Conservation (phyloP, 2,888 invertebrate genomes). For the Mesorhabditis sp. region DNA sequence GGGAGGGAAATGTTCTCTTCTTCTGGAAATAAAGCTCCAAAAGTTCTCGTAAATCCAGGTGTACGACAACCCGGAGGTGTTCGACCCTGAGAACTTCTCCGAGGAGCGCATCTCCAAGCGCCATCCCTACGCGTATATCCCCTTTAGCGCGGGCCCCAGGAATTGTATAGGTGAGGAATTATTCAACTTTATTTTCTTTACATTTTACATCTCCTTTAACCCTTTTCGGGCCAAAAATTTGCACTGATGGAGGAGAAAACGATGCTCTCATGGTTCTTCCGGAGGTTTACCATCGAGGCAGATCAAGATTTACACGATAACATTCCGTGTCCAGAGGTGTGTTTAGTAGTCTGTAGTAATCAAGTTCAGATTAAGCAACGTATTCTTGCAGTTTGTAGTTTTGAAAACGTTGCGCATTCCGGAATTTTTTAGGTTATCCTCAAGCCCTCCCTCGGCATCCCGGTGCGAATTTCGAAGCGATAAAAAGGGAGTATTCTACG, state of each 20-base stretch:
- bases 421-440: slow-evolving; percentile 23
- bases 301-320: slow-evolving; percentile 24
- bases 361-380: background rate
- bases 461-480: slow-evolving; percentile 17
- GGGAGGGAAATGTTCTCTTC: too few relatives aligned
- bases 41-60: background rate
- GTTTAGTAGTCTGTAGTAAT: background rate
- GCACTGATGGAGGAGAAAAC: slow-evolving; percentile 56
- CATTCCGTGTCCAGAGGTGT: slow-evolving; percentile 32
- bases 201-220: background rate
- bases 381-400: background rate
- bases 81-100: slow-evolving; percentile 29
- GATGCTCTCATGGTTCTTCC: slow-evolving; percentile 58
- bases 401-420: background rate
- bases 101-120: slow-evolving; percentile 42
- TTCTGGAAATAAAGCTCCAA: too few relatives aligned
- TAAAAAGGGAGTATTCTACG: background rate
- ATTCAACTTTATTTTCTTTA: background rate
- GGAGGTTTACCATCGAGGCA: slow-evolving; percentile 52
- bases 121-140: slow-evolving; percentile 62
- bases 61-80: slow-evolving; percentile 16
- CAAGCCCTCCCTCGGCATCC: slow-evolving; percentile 33
- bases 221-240: slow-evolving; percentile 29
- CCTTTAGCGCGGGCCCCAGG: slow-evolving; percentile 62
- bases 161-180: slow-evolving; percentile 60